These are phyloP conservation scores for Drosophila prostipennis DNA, from an alignment of 2,888 invertebrate genomes.

Conservation along the genomic window DNA sequence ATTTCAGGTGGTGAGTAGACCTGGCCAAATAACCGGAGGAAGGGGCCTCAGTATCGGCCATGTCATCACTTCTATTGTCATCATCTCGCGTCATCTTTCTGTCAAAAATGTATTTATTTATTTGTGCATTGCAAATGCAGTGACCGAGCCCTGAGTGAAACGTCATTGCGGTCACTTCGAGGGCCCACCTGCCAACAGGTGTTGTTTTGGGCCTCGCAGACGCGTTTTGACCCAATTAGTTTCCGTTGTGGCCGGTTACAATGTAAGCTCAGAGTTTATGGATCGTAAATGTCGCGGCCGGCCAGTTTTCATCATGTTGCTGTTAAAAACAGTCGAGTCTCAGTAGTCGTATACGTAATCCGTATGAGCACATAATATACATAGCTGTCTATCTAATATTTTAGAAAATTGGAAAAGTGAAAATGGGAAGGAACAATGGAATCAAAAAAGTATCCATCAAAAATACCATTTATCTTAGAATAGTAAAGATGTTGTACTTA, in stretches of 20 bases:
- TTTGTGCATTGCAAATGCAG: slow-evolving; percentile 66
- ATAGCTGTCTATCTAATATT: neutral
- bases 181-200: slow-evolving; percentile 72
- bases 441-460: too few relatives aligned
- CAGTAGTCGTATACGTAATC: slow-evolving; percentile 66
- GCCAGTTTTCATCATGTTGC: slow-evolving; percentile 51
- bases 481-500: too few relatives aligned
- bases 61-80: slow-evolving; percentile 80
- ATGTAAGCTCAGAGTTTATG: slow-evolving; percentile 70
- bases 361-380: neutral
- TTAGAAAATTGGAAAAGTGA: too few relatives aligned
- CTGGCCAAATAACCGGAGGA: slow-evolving; percentile 30
- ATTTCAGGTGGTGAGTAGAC: slow-evolving; percentile 7
- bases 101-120: slow-evolving; percentile 77
- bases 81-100: slow-evolving; percentile 62
- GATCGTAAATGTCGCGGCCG: slow-evolving; percentile 69
- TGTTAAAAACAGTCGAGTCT: slow-evolving; percentile 52
- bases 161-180: slow-evolving; percentile 63
- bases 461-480: too few relatives aligned
- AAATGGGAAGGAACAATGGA: too few relatives aligned
- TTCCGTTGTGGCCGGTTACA: slow-evolving; percentile 53
- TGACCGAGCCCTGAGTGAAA: slow-evolving; percentile 67
- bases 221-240: slow-evolving; percentile 73
- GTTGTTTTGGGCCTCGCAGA: slow-evolving; percentile 29
- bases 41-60: slow-evolving; percentile 48